Percentiles rank a stretch among this genome's conserved stretches.
phyloP scores from a whole-genome alignment of 2,797 vertebrate species.

The Xyrichtys novacula region DNA sequence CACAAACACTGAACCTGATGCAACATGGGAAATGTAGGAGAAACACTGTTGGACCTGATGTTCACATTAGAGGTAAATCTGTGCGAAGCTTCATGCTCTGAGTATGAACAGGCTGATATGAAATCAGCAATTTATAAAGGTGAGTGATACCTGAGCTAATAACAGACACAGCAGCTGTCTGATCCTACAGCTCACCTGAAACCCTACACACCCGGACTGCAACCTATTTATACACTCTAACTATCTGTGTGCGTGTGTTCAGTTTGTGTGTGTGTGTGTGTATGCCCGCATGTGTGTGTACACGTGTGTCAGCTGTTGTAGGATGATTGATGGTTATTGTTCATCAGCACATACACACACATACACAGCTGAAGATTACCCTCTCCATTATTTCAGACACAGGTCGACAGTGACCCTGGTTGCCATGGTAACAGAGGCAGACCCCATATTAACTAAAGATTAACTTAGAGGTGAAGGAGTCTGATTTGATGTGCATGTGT shows the following conservation, averaged over 20 bases:
- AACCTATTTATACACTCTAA: constrained; percentile 54
- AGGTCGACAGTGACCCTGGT: too few relatives aligned
- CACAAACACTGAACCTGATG: not conserved
- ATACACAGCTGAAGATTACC: not conserved
- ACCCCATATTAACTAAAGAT: too few relatives aligned
- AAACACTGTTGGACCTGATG: too few relatives aligned
- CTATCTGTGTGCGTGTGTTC: constrained; percentile 2
- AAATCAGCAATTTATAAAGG: not conserved
- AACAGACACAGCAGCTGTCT: constrained; percentile 74
- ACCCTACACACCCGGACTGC: constrained; percentile 31
- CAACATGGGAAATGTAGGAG: not conserved
- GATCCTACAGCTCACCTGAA: constrained; percentile 68
- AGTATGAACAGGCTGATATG: too few relatives aligned
- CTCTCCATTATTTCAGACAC: too few relatives aligned
- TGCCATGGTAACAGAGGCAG: too few relatives aligned
- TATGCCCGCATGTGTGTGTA: too few relatives aligned
- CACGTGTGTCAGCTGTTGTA: constrained; percentile 52
- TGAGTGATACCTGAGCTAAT: constrained; percentile 62
- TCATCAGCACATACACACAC: not conserved
- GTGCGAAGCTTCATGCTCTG: too few relatives aligned
- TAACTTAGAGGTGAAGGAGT: too few relatives aligned
- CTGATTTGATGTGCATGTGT: too few relatives aligned
- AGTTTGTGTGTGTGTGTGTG: not conserved
- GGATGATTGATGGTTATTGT: constrained; percentile 46
- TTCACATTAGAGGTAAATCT: too few relatives aligned